Percentiles rank a stretch among this genome's conserved stretches.
These are phyloP conservation scores for Rhysida immarginata DNA, from an alignment of 1,140 invertebrate genomes.

Conservation along the genomic window DNA sequence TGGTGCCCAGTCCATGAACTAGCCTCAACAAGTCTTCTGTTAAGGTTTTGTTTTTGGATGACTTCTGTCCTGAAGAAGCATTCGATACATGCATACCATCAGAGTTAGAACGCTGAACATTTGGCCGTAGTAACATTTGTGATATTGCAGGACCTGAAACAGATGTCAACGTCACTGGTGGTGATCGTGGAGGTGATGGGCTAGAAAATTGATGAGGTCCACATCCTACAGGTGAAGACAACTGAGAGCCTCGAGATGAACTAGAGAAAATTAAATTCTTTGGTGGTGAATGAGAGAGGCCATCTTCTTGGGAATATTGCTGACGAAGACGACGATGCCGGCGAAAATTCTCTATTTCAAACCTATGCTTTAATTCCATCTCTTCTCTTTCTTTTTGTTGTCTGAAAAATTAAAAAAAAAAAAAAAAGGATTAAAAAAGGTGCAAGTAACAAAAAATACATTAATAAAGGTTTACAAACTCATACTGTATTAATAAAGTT, in stretches of 20 bases:
- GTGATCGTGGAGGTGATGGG: neutral
- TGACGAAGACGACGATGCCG: neutral
- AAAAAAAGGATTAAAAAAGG: no score
- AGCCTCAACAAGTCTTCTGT: slow-evolving; percentile 13
- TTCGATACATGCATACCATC: neutral
- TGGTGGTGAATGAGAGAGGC: neutral
- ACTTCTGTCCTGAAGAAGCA: neutral
- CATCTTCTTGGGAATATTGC: neutral
- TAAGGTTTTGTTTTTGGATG: slow-evolving; percentile 10
- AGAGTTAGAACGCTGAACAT: neutral
- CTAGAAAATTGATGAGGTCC: neutral
- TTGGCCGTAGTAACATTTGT: neutral
- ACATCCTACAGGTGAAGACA: neutral
- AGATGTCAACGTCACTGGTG: neutral
- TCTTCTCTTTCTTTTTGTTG: neutral
- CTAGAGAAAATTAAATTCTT: neutral
- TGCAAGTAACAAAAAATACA: no score
- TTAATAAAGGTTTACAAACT: no score
- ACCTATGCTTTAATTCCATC: neutral
- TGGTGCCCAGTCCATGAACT: slow-evolving; percentile 10
- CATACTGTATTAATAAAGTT: no score
- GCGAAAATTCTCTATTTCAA: neutral
- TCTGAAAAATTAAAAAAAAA: no score
- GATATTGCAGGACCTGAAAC: neutral
- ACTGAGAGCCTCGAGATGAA: neutral